Percentiles rank a stretch among this genome's conserved stretches.
Conservation (phyloP, 2,888 invertebrate species). For the Dynastes tityus region DNA sequence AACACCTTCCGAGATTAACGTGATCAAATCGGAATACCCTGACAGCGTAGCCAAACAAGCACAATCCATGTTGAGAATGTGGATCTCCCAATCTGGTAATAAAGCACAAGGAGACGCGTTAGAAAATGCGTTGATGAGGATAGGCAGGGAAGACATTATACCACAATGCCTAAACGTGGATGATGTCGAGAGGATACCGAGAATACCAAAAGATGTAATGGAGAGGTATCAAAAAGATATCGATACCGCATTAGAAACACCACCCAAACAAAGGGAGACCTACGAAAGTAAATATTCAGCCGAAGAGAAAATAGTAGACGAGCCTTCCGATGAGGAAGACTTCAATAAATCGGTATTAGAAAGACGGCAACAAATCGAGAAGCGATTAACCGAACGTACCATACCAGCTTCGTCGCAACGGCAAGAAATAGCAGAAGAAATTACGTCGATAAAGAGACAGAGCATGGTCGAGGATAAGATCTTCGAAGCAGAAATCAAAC, state of each 20-base stretch:
- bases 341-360: conserved; percentile 84
- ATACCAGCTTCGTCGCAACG: conserved; percentile 83
- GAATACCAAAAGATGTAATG: conserved; percentile 65
- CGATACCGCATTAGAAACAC: conserved; percentile 66
- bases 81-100: conserved; percentile 74
- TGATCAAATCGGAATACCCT: conserved; percentile 83
- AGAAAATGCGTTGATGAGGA: conserved; percentile 87
- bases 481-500: conserved; percentile 74
- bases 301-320: conserved; percentile 82
- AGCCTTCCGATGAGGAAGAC: conserved; percentile 72
- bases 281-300: conserved; percentile 86
- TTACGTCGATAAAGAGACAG: conserved; percentile 79
- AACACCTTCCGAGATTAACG: conserved; percentile 81
- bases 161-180: conserved; percentile 84
- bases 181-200: conserved; percentile 70
- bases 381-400: conserved; percentile 80
- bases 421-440: conserved; percentile 82
- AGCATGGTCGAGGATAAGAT: conserved; percentile 73
- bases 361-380: conserved; percentile 83
- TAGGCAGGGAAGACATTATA: conserved; percentile 93
- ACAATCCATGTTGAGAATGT: conserved; percentile 77
- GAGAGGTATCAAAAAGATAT: conserved; percentile 80
- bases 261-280: conserved; percentile 65
- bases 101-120: conserved; percentile 74
- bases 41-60: conserved; percentile 85